Percentiles rank a stretch among this genome's conserved stretches.
Conservation (phyloP, 2,797 vertebrate genomes). For the Sciaenops ocellatus region DNA sequence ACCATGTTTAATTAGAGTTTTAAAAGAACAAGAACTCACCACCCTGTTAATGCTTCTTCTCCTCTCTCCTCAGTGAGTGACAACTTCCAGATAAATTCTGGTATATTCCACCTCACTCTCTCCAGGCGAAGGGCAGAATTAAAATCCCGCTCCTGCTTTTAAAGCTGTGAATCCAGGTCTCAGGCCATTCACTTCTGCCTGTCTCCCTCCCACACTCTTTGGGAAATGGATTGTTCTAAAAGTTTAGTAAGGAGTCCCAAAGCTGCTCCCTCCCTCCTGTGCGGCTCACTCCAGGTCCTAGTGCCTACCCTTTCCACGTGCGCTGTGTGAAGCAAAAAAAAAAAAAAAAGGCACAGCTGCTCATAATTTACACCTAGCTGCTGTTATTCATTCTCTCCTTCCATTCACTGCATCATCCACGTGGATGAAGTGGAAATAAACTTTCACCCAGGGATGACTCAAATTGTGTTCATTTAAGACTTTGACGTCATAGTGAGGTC, state of each 20-base stretch:
- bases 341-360: conserved; percentile 48
- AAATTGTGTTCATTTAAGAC: conserved; percentile 21
- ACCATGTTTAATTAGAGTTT: conserved; percentile 41
- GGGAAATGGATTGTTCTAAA: conserved; percentile 86
- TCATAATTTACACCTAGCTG: conserved; percentile 52
- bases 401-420: conserved; percentile 28
- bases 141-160: conserved; percentile 72
- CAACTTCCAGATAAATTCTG: conserved; percentile 68
- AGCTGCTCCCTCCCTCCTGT: conserved; percentile 75
- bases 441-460: conserved; percentile 34
- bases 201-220: conserved; percentile 82
- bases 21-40: conserved; percentile 73
- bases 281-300: conserved; percentile 80
- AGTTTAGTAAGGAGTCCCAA: conserved; percentile 81
- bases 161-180: conserved; percentile 79
- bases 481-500: conserved; percentile 32
- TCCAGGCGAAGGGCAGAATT: conserved; percentile 57
- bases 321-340: not conserved
- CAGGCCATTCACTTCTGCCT: conserved; percentile 78
- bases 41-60: conserved; percentile 58
- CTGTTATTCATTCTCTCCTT: conserved; percentile 56
- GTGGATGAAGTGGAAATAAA: conserved; percentile 23
- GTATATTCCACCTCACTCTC: conserved; percentile 80
- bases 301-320: conserved; percentile 76
- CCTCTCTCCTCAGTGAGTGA: conserved; percentile 54